These are phyloP conservation scores for Pangasius macronema DNA, from an alignment of 2,797 vertebrate genomes.

Conservation along the genomic window DNA sequence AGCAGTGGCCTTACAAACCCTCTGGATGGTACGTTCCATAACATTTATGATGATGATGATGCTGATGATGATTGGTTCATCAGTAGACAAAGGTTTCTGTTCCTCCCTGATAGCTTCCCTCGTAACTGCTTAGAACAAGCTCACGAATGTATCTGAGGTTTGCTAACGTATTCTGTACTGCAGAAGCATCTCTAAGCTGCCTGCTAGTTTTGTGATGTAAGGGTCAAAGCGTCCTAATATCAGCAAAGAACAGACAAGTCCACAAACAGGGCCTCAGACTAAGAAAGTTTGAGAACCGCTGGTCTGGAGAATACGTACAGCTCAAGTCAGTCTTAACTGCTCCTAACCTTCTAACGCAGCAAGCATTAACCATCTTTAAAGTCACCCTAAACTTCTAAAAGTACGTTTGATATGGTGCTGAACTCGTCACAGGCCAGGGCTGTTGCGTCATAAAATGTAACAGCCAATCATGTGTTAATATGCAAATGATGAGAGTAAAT, in stretches of 20 bases:
- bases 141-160: background rate
- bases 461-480: background rate
- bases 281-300: background rate
- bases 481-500: background rate
- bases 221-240: background rate
- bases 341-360: slow-evolving; percentile 68
- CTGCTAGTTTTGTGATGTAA: background rate
- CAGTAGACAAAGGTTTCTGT: background rate
- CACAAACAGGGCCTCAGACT: background rate
- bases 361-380: background rate
- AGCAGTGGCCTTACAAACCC: slow-evolving; percentile 99
- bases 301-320: background rate
- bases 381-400: background rate
- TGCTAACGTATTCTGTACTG: background rate
- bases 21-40: slow-evolving; percentile 91
- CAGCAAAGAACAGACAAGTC: too few relatives aligned
- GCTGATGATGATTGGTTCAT: background rate
- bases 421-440: background rate
- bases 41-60: background rate
- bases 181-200: background rate
- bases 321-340: slow-evolving; percentile 49
- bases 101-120: slow-evolving; percentile 54
- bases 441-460: background rate
- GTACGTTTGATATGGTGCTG: background rate
- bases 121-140: slow-evolving; percentile 51